Evolutionary conservation across 2,113 vertebrate genomes (phyloP).

Genomic region (Cryptoleucopteryx plumbea): DNA sequence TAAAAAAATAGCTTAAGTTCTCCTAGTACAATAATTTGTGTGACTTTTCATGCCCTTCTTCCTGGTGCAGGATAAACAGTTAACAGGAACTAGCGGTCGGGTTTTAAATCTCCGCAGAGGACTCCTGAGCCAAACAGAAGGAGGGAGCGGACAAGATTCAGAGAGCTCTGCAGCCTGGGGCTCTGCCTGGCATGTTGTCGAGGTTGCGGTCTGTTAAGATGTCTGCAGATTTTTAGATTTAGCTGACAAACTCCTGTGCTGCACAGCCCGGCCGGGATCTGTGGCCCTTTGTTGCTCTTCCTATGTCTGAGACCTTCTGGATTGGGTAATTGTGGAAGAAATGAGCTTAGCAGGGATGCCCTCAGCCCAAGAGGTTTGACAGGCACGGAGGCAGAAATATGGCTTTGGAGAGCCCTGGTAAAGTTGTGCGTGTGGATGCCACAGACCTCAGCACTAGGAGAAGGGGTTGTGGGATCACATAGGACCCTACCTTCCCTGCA

Average conservation of each 20-base stretch:
- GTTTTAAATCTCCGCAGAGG: neutral
- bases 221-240: neutral
- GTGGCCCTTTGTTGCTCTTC: neutral
- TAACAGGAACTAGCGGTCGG: neutral
- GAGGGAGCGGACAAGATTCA: neutral
- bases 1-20: neutral
- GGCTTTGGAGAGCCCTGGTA: neutral
- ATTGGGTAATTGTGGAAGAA: neutral
- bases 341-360: neutral
- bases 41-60: slow-evolving; percentile 31
- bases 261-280: accelerated
- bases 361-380: neutral
- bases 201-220: neutral
- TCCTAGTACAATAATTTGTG: neutral
- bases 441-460: neutral
- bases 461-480: neutral
- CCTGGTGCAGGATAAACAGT: slow-evolving; percentile 24
- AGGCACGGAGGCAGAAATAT: neutral
- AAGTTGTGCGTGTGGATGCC: neutral
- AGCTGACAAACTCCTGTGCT: neutral
- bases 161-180: neutral
- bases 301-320: neutral
- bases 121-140: neutral
- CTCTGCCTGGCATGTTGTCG: neutral
- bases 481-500: neutral